Percentiles rank a stretch among this genome's conserved stretches.
phyloP scores from a whole-genome alignment of 2,113 vertebrate genomes.

The Gnathonemus longibarbis region DNA sequence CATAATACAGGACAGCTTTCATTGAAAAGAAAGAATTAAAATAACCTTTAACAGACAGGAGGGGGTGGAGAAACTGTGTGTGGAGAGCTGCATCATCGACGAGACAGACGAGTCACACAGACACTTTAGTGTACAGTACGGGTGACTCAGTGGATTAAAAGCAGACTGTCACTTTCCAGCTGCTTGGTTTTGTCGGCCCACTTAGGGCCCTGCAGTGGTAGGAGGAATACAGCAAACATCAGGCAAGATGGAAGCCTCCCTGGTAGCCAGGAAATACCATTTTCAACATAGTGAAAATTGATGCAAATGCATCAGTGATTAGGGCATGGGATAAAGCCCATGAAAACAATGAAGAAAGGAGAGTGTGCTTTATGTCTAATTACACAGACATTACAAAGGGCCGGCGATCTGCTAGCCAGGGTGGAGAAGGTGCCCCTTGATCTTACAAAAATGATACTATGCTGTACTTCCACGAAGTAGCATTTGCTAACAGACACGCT shows the following conservation, averaged over 20 bases:
- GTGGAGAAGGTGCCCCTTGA: background rate
- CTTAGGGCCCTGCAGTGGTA: background rate
- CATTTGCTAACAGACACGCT: background rate
- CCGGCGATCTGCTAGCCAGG: background rate
- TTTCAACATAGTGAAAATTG: background rate
- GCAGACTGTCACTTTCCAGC: background rate
- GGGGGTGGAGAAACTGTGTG: background rate
- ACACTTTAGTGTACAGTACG: background rate
- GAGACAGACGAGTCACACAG: background rate
- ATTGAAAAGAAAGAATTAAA: slow-evolving; percentile 32
- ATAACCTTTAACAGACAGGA: slow-evolving; percentile 1
- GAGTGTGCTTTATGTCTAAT: background rate
- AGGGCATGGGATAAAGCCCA: background rate
- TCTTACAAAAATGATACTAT: background rate
- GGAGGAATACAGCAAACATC: background rate
- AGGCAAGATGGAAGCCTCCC: background rate
- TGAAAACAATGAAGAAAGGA: background rate
- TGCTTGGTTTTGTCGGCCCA: background rate
- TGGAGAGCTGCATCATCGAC: background rate
- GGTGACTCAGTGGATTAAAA: background rate
- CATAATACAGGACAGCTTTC: slow-evolving; percentile 31
- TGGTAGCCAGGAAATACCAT: background rate
- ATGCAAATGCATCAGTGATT: background rate
- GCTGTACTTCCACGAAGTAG: background rate
- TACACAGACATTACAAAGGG: background rate